phyloP scores from a whole-genome alignment of 2,888 invertebrate genomes.

The Pantelozetes paolii region DNA sequence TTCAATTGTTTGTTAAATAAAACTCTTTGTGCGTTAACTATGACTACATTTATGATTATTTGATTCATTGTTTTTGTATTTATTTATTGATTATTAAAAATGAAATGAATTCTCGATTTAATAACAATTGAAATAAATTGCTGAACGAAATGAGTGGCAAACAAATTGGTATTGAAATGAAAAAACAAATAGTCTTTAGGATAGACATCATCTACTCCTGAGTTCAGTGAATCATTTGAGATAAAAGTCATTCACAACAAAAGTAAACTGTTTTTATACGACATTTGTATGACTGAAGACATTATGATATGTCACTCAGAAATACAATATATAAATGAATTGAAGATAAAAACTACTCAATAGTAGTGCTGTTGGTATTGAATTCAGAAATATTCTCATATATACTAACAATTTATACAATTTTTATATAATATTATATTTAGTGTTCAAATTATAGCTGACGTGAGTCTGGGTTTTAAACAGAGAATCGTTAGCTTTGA shows the following conservation, averaged over 20 bases:
- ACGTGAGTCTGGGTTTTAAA: not conserved
- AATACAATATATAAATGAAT: slow-evolving; percentile 27
- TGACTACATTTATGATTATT: not conserved
- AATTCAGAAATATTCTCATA: too few relatives aligned
- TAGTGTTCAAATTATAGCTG: not conserved
- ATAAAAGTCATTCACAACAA: slow-evolving; percentile 3
- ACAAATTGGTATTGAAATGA: not conserved
- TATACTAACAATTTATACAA: too few relatives aligned
- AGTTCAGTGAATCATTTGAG: slow-evolving; percentile 1
- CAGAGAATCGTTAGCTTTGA: not conserved
- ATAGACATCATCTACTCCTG: not conserved
- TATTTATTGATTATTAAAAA: not conserved
- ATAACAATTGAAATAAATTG: slow-evolving; percentile 1
- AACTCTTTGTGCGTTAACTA: not conserved
- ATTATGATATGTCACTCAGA: slow-evolving; percentile 21
- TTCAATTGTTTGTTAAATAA: not conserved
- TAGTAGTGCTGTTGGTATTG: too few relatives aligned
- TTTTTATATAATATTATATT: too few relatives aligned
- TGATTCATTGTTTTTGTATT: not conserved
- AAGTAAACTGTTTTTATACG: not conserved
- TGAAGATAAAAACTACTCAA: not conserved
- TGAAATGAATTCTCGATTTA: slow-evolving; percentile 18
- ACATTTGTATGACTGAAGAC: not conserved
- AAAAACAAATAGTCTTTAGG: not conserved
- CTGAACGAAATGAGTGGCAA: not conserved